Evolutionary conservation across 2,888 invertebrate species (phyloP).

Genomic region (Mylabris sibirica): DNA sequence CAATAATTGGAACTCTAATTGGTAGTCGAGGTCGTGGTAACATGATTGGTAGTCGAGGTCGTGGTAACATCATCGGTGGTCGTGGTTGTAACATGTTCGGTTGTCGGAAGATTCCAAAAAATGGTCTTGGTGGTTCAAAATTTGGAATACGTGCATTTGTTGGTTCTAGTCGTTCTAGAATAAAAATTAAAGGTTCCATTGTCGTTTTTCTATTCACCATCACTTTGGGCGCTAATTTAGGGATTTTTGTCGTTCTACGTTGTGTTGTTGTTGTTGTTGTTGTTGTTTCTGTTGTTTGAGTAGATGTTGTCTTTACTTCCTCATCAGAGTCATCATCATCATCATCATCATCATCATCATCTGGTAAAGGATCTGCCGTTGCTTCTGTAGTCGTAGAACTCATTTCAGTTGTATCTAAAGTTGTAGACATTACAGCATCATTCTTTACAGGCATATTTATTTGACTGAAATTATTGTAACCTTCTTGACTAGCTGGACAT

Average conservation of each 20-base stretch:
- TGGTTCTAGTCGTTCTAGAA: too few relatives aligned
- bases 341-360: background rate
- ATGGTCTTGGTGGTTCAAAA: too few relatives aligned
- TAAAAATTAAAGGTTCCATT: too few relatives aligned
- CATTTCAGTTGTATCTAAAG: too few relatives aligned
- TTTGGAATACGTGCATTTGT: too few relatives aligned
- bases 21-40: background rate
- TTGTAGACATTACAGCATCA: background rate
- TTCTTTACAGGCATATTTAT: background rate
- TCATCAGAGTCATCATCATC: background rate
- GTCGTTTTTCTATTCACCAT: too few relatives aligned
- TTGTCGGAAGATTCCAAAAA: too few relatives aligned
- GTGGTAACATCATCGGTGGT: background rate
- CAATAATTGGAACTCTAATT: background rate
- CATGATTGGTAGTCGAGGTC: background rate
- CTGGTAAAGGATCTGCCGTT: too few relatives aligned
- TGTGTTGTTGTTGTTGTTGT: background rate
- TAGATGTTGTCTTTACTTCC: background rate
- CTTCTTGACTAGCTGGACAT: conserved; percentile 21
- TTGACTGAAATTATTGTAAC: conserved; percentile 18
- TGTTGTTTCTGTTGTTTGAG: background rate
- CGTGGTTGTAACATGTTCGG: too few relatives aligned
- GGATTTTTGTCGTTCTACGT: background rate
- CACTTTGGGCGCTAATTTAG: too few relatives aligned
- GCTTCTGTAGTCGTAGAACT: background rate